phyloP scores from a whole-genome alignment of 2,113 vertebrate genomes.

The Merops nubicus region DNA sequence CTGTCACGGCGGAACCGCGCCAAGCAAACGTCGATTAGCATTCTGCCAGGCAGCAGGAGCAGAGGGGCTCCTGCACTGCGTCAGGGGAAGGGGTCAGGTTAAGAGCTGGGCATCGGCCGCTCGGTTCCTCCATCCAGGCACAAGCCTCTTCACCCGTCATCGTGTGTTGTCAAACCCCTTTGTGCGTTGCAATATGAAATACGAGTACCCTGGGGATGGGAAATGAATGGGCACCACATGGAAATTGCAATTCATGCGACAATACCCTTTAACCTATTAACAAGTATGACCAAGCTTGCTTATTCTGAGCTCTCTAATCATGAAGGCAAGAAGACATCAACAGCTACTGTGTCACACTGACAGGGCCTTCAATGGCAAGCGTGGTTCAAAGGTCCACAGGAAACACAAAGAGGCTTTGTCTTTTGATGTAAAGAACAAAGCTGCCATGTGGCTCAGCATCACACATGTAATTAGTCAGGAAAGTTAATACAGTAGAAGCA shows the following conservation, averaged over 20 bases:
- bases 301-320: slow-evolving; percentile 26
- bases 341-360: slow-evolving; percentile 20
- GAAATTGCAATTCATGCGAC: slow-evolving; percentile 40
- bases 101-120: not conserved
- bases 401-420: slow-evolving; percentile 49
- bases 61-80: not conserved
- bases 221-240: slow-evolving; percentile 30
- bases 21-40: slow-evolving; percentile 63
- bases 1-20: slow-evolving; percentile 58
- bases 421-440: slow-evolving; percentile 60
- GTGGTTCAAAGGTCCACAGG: slow-evolving; percentile 32
- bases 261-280: slow-evolving; percentile 54
- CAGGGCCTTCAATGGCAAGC: slow-evolving; percentile 25
- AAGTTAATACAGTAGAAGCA: slow-evolving; percentile 66
- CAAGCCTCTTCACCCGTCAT: slow-evolving; percentile 22
- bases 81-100: not conserved
- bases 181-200: slow-evolving; percentile 1
- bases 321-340: slow-evolving; percentile 57
- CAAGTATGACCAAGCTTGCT: slow-evolving; percentile 40
- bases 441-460: slow-evolving; percentile 65
- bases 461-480: slow-evolving; percentile 61
- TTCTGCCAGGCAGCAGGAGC: not conserved
- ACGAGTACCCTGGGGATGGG: not conserved
- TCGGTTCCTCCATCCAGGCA: not conserved
- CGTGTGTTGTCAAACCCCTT: not conserved